Evolutionary conservation across 2,888 invertebrate species (phyloP), one percentile per base, ranked within the genome.

Genomic region (Scaptomyza polygonia): DNA sequence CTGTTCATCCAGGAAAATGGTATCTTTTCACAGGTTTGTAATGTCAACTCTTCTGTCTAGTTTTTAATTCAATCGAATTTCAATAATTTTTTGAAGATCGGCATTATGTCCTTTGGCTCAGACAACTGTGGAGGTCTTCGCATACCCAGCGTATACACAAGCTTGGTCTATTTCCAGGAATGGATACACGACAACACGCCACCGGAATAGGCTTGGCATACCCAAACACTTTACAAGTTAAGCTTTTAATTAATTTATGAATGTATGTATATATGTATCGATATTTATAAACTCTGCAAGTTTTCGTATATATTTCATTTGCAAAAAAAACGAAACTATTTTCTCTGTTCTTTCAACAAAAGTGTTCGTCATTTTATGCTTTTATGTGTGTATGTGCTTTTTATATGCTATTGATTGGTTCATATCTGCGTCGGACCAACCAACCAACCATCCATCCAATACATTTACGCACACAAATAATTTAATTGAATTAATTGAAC

Each of bases 91-190:
- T 14, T 43, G 5, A 21, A 96, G 96, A 93, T 96, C 68, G 96
- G 96, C 30, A 95, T 96, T 36, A 94, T 96, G 71, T 96, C 96
- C 0, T 96, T 96, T 79, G 96, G 96, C 1, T 95, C 96, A 0
- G 95, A 95, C 77, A 95, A 96, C 89, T 95, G 96, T 82, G 95
- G 95, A 25, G 94, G 94, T 18, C 92, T 94, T 59, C 95, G 95
- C 3, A 93, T 95, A 0, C 96, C 96, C 2, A 96, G 96, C 77
- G 96, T 96, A 0, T 96, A 96, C 87, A 95, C 95, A 0, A 95
- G 95, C 77, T 93, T 96, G 45, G 95, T 95, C 25, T 95, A 95
- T 89, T 96, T 96, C 82, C 92, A 94, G 39, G 93, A 93, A 34
- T 96, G 96, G 96, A 96, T 96, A 61, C 93, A 94, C 47, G 95